Evolutionary conservation across 2,113 vertebrate species (phyloP), one percentile per base, ranked within the genome.

Genomic region (Mola mola): DNA sequence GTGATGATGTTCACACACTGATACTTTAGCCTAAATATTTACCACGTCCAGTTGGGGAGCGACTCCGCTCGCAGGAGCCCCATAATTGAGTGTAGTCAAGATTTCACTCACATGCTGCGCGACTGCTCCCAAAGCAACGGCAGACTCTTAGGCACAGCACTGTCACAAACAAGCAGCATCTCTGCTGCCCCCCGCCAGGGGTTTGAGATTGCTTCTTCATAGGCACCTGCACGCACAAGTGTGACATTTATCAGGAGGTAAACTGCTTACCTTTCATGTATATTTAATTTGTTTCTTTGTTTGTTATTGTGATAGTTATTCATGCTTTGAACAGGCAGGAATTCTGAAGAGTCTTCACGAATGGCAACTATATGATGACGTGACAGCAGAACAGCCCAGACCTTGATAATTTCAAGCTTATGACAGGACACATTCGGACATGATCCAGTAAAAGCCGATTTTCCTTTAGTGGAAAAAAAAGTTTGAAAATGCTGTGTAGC

Each of bases 81-180:
- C 24, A 0, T 77, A 61, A 77, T 55, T 59, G 56, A 66, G 51
- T 24, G 46, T 58, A 66, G 62, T 68, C 44, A 52, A 66, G 63
- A 59, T 68, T 79, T 78, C 57, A 62, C 59, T 66, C 66, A n/a
- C 68, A 55, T 55, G 59, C 47, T 52, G 47, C 43, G 59, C 33
- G 41, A 51, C 57, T 74, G 60, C 57, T 75, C 76, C 49, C 47
- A 44, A 58, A 65, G 82, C 53, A 2, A 66, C 57, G 66, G 71
- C 79, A 72, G 69, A 78, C 58, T 73, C 71, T 62, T 19, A 47
- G 61, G 69, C 66, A 19, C 63, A 65, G 43, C 47, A 41, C 60
- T 67, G 76, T 84, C 76, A 71, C 70, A 77, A 80, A 67, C 66
- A 57, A 24, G 56, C 61, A 68, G 41, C 65, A 37, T 70, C 64